Conservation (phyloP, 2,888 invertebrate genomes). For the Lysandra coridon region DNA sequence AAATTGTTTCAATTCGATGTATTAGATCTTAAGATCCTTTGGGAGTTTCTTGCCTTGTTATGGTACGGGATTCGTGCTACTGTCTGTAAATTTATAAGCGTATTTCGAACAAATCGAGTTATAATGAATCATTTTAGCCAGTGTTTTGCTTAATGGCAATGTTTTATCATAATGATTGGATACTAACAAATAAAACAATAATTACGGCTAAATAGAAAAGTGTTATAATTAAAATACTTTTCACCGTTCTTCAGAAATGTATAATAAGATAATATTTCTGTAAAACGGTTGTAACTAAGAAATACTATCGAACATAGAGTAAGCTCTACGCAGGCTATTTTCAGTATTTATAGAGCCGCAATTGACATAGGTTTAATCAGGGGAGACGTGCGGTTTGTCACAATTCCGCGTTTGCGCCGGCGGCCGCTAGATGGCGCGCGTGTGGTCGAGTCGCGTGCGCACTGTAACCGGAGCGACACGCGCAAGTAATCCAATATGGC, state of each 20-base stretch:
- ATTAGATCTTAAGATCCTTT: slow-evolving; percentile 69
- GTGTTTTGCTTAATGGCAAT: slow-evolving; percentile 22
- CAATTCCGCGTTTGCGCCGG: slow-evolving; percentile 49
- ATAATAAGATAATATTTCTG: background rate
- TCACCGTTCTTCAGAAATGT: no score
- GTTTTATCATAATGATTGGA: background rate
- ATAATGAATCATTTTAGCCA: slow-evolving; percentile 24
- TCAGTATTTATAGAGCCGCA: slow-evolving; percentile 24
- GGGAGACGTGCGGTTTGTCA: slow-evolving; percentile 37
- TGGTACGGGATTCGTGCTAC: slow-evolving; percentile 73
- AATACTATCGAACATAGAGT: background rate
- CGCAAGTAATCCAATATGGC: slow-evolving; percentile 78
- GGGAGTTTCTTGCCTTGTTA: slow-evolving; percentile 78
- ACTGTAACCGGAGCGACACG: slow-evolving; percentile 76
- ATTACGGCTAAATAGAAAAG: background rate
- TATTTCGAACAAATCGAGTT: slow-evolving; percentile 34
- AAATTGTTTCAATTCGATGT: slow-evolving; percentile 48
- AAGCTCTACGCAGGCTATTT: background rate
- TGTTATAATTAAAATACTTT: no score
- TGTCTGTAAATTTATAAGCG: slow-evolving; percentile 62
- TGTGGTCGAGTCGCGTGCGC: slow-evolving; percentile 79
- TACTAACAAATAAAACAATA: slow-evolving; percentile 23
- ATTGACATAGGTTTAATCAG: slow-evolving; percentile 28
- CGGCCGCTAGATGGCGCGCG: slow-evolving; percentile 71
- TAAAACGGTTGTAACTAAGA: background rate